Conservation (phyloP, 2,888 invertebrate genomes). For the Creontiades dilutus region DNA sequence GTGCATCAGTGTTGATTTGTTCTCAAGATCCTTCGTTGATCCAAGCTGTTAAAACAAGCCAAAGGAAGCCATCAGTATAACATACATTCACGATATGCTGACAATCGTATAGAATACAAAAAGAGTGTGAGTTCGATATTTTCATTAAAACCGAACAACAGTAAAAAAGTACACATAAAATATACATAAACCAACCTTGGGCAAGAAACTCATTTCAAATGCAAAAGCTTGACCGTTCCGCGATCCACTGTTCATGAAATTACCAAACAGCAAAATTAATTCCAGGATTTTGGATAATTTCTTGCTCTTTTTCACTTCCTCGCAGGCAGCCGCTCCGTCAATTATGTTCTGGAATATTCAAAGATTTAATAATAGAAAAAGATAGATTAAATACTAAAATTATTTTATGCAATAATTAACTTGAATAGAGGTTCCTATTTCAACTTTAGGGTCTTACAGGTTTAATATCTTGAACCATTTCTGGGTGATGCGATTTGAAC, state of each 20-base stretch:
- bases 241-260: constrained; percentile 97
- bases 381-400: not conserved
- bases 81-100: too few species aligned
- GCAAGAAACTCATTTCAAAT: constrained; percentile 96
- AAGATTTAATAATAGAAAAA: not conserved
- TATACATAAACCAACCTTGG: constrained; percentile 84
- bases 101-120: too few species aligned
- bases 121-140: too few species aligned
- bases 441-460: constrained; percentile 83
- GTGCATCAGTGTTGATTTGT: constrained; percentile 94
- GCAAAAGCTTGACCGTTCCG: constrained; percentile 96
- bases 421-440: not conserved
- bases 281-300: constrained; percentile 95
- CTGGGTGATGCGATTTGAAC: constrained; percentile 92
- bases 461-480: constrained; percentile 92
- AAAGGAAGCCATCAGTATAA: not conserved
- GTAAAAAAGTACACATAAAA: too few species aligned
- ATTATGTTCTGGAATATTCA: constrained; percentile 87
- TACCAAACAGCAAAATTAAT: constrained; percentile 93
- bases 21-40: constrained; percentile 95
- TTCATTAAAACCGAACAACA: too few species aligned
- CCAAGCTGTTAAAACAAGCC: constrained; percentile 81
- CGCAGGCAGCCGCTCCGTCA: constrained; percentile 96
- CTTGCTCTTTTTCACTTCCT: constrained; percentile 92
- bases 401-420: not conserved